Base-by-base conservation (phyloP, 2,888 invertebrate genomes). In the Limnephilus auricula region DNA sequence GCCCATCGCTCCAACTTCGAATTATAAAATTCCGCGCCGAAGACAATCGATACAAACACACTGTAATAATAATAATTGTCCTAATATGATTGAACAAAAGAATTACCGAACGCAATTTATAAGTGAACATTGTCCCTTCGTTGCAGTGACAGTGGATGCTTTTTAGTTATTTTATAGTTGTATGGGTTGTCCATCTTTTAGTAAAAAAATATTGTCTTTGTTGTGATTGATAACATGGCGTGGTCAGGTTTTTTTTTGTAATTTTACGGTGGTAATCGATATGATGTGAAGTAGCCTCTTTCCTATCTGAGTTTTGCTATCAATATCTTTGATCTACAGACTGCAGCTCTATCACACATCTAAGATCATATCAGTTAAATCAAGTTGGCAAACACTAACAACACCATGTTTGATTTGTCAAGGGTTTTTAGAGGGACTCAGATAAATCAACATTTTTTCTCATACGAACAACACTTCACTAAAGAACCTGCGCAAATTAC, bases 41-140 rank as follows among this genome's bases (percentile, higher is more conserved):
- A 91, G 91, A 90, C 92, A 89, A 92, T 92, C 92, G 92, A 92
- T 90, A 92, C 79, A 85, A 85, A 79, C 50, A 90, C 89, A 45
- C 82, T 83, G 91, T 84, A 80, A 45, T 65, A 65, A 65, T 65
- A 65, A 45, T 83, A 82, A 90, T 92, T 89, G 88, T 92, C 92
- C 83, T 88, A 90, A 92, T 92, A 90, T 79, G 90, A 90, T 87
- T 84, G 79, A 90, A 92, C 92, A 92, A 92, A 90, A 92, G 90
- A 92, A 91, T 89, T 92, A 89, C 85, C 89, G 89, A 80, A 89
- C 83, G 89, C 91, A 89, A 83, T 91, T 78, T 82, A 89, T 82
- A 82, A n/a, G 89, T 34, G 79, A 79, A 37, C 34, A 79, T 32
- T 65, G 31, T 18, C 18, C 85, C 65, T 10, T 25, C 9, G 65